A percentile compares a stretch with the other conserved stretches of the same genome.
These are phyloP conservation scores for Maniola hyperantus DNA, from an alignment of 2,888 invertebrate species.

Conservation along the genomic window DNA sequence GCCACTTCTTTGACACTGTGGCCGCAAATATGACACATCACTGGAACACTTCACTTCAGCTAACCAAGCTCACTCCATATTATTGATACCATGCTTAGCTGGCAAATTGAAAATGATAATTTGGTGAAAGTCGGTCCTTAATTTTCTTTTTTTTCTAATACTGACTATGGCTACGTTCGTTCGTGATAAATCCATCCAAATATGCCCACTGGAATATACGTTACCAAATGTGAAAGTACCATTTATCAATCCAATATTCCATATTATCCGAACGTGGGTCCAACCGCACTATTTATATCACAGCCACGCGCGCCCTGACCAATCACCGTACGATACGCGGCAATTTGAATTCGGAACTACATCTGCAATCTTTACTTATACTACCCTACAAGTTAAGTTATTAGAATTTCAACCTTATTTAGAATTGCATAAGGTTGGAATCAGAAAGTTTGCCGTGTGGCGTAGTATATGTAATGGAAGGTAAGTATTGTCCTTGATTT, in stretches of 20 bases:
- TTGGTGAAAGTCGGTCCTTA: too few relatives aligned
- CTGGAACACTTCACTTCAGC: too few relatives aligned
- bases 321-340: slow-evolving; percentile 75
- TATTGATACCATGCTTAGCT: too few relatives aligned
- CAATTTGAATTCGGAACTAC: slow-evolving; percentile 76
- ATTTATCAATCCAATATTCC: slow-evolving; percentile 63
- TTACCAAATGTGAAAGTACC: slow-evolving; percentile 35
- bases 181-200: slow-evolving; percentile 2
- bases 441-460: slow-evolving; percentile 19
- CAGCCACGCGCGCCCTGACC: slow-evolving; percentile 75
- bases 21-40: too few relatives aligned
- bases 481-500: slow-evolving; percentile 74
- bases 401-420: slow-evolving; percentile 31
- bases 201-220: slow-evolving; percentile 19
- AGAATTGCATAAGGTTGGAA: slow-evolving; percentile 30
- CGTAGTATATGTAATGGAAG: slow-evolving; percentile 41
- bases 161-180: too few relatives aligned
- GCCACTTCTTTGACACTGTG: too few relatives aligned
- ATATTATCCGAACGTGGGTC: slow-evolving; percentile 60
- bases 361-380: slow-evolving; percentile 54
- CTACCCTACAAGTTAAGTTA: slow-evolving; percentile 36
- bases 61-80: too few relatives aligned
- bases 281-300: slow-evolving; percentile 79
- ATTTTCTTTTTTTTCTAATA: too few relatives aligned
- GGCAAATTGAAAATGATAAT: too few relatives aligned